Evolutionary conservation across 2,797 vertebrate species (phyloP), one percentile per base, ranked within the genome.

Genomic region (Fratercula arctica): DNA sequence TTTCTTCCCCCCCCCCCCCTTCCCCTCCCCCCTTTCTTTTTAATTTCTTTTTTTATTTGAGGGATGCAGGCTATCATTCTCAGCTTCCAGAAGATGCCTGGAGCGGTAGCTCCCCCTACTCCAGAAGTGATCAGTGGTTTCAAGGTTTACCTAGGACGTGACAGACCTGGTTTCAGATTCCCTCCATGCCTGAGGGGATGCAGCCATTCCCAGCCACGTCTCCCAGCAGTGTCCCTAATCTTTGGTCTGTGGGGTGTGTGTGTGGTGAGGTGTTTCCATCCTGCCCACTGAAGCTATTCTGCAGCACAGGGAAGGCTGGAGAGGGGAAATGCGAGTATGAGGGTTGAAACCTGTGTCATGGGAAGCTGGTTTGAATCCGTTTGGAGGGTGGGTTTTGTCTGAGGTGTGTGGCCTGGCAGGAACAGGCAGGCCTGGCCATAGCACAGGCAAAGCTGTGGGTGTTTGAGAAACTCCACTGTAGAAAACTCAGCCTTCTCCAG

Each of bases 81-180:
- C 83, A 75, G 23, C 23, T 85, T 81, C 80, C 16, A 41, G 31
- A 57, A 68, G 26, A 41, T 60, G 17, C 18, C 29, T 64, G 53
- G 25, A 77, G 48, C 0, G 0, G 48, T n/a, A 57, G 39, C 19
- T 84, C 6, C 12, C 12, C 7, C 35, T 68, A 4, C 13, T 86
- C 29, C 43, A 43, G 56, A 83, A 75, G 16, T 17, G 6, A 56
- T 86, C 16, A 5, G 24, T 48, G 13, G 5, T 48, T 90, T 78
- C 68, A 81, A 19, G 0, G 0, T 81, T 91, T 72, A 39, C 31
- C 57, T 64, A 41, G 37, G 43, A 63, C 0, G 0, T 51, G 45
- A 39, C 11, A 84, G 68, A 46, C 20, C 10, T 66, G 24, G 16
- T 80, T 90, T 78, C 41, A 66, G 43, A 28, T 54, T 88, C 23